Evolutionary conservation across 2,113 vertebrate species (phyloP).

Genomic region (Corvus hawaiiensis): DNA sequence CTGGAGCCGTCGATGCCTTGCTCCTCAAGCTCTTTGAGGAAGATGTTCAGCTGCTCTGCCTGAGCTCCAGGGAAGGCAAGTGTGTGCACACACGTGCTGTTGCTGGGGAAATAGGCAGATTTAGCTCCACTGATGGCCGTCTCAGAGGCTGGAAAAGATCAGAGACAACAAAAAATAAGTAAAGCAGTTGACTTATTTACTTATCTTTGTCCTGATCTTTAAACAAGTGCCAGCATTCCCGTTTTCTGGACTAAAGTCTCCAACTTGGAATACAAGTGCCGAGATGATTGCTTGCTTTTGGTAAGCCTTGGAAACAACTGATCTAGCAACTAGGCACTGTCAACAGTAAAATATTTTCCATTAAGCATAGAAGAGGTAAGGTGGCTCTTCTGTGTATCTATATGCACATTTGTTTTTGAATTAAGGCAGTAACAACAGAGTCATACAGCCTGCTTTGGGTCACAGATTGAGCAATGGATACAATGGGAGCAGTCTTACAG

Average conservation of each 20-base stretch:
- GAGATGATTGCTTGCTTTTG: not conserved
- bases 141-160: constrained; percentile 26
- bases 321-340: not conserved
- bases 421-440: not conserved
- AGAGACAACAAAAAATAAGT: not conserved
- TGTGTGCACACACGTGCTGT: constrained; percentile 61
- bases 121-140: constrained; percentile 32
- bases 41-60: not conserved
- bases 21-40: constrained; percentile 48
- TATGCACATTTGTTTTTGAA: not conserved
- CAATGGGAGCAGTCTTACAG: not conserved
- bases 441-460: not conserved
- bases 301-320: not conserved
- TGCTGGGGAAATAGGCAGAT: constrained; percentile 70
- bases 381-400: not conserved
- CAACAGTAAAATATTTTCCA: not conserved
- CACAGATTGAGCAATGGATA: not conserved
- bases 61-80: not conserved
- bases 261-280: not conserved
- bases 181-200: not conserved
- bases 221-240: accelerated
- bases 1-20: accelerated
- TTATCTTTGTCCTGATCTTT: not conserved
- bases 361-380: not conserved
- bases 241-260: not conserved